A percentile compares a stretch with the other conserved stretches of the same genome.
Evolutionary conservation across 2,888 invertebrate genomes (phyloP).

Genomic region (Aphodius sticticus): DNA sequence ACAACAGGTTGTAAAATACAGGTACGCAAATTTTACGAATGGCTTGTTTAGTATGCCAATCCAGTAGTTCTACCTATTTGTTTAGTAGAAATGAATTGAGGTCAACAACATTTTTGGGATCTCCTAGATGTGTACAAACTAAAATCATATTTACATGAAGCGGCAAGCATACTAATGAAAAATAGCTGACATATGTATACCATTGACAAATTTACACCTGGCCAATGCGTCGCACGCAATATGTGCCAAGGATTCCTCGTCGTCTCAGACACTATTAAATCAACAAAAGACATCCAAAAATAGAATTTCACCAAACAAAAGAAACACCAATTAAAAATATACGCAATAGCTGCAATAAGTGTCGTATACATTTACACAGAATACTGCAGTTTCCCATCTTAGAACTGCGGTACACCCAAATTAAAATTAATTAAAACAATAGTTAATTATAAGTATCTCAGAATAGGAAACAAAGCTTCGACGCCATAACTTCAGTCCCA

Average conservation of each 20-base stretch:
- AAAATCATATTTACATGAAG: not conserved
- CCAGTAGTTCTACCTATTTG: too few relatives aligned
- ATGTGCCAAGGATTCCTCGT: not conserved
- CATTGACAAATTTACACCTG: constrained; percentile 4
- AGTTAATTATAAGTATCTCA: not conserved
- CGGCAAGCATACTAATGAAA: not conserved
- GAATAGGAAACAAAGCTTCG: not conserved
- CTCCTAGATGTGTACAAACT: too few relatives aligned
- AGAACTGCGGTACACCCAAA: too few relatives aligned
- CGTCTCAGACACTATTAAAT: not conserved
- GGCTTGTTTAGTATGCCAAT: too few relatives aligned
- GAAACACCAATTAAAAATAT: not conserved
- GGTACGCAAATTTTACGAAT: too few relatives aligned
- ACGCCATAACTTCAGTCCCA: not conserved
- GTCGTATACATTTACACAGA: too few relatives aligned
- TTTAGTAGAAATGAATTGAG: too few relatives aligned
- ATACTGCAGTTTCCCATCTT: not conserved
- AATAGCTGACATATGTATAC: not conserved
- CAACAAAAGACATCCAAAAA: not conserved
- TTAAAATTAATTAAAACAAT: not conserved
- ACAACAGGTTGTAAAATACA: too few relatives aligned
- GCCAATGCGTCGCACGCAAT: not conserved
- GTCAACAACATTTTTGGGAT: too few relatives aligned
- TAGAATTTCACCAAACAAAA: not conserved
- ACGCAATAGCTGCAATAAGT: not conserved